Evolutionary conservation across 2,888 invertebrate genomes (phyloP).

Genomic region (Mythimna ferrago): DNA sequence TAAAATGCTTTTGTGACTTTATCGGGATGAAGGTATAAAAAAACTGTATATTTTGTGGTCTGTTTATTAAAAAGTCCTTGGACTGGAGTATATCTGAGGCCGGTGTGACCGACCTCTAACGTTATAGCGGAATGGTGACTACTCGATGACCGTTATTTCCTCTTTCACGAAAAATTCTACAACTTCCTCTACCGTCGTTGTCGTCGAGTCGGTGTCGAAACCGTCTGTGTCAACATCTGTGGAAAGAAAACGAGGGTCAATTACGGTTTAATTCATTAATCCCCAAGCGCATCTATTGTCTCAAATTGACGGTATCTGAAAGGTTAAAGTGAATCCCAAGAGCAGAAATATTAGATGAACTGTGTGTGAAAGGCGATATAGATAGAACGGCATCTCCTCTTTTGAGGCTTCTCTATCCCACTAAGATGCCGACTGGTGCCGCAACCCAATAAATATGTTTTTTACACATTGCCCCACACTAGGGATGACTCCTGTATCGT

Average conservation of each 20-base stretch:
- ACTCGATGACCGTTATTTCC: conserved; percentile 96
- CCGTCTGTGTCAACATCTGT: conserved; percentile 98
- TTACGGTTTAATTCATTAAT: background rate
- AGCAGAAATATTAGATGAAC: too few relatives aligned
- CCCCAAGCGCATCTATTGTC: too few relatives aligned
- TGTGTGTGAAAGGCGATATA: background rate
- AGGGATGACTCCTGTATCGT: too few relatives aligned
- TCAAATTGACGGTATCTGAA: too few relatives aligned
- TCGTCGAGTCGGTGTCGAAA: conserved; percentile 94
- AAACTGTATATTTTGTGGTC: conserved; percentile 72
- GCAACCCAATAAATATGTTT: too few relatives aligned
- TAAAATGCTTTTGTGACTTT: conserved; percentile 62
- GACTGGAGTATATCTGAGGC: conserved; percentile 70
- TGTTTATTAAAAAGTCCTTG: conserved; percentile 73
- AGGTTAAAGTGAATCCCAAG: too few relatives aligned
- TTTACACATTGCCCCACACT: too few relatives aligned
- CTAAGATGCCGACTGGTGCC: too few relatives aligned
- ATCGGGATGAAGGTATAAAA: conserved; percentile 79
- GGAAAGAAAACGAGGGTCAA: conserved; percentile 66
- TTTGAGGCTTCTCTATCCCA: too few relatives aligned
- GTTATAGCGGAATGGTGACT: conserved; percentile 83
- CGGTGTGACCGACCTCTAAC: conserved; percentile 80
- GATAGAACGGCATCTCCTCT: too few relatives aligned
- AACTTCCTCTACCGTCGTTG: conserved; percentile 97
- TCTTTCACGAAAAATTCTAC: conserved; percentile 99